Evolutionary conservation across 2,113 vertebrate genomes (phyloP), one percentile per base, ranked within the genome.

Genomic region (Lathamus discolor): DNA sequence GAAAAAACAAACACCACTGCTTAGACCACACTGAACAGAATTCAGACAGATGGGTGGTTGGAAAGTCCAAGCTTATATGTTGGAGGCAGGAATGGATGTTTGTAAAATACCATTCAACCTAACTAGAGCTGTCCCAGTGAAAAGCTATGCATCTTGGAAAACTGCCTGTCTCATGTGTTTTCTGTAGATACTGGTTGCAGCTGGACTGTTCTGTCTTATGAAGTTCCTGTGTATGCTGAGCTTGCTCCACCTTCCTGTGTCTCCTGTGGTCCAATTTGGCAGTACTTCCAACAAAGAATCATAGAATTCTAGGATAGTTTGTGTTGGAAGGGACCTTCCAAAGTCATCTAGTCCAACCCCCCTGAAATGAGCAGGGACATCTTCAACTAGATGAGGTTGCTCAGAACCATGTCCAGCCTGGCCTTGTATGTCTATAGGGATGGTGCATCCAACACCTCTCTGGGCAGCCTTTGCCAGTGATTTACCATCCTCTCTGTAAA

Each of bases 1-100:
- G 69, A 24, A 91, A 89, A 93, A 96, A 90, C 86, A 93, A 96
- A 92, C 89, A 93, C 83, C 11, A 5, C 57, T 92, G 57, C 31
- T 94, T 62, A 95, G 91, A 91, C 94, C 91, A 72, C 44, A 64
- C 39, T 24, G 62, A 94, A 80, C 48, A 89, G 84, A 89, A 91
- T 85, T 95, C 96, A 95, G 78, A 85, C 78, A 76, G 62, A 89
- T 68, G 69, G 31, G 69, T 73, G 52, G 35, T 39, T 84, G 89
- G 84, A 66, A 95, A 92, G 70, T 80, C 44, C 74, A 86, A 73
- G 57, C 62, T 74, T 91, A 11, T 63, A 29, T 41, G 35, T 11
- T 76, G 55, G 80, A 86, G 41, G 61, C 0, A 0, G 70, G 77
- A 91, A 95, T 88, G 10, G 5, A 19, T 78, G 76, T 63, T 63